Evolutionary conservation across 2,888 invertebrate species (phyloP), one percentile per base, ranked within the genome.

Genomic region (Teleiodes luculella): DNA sequence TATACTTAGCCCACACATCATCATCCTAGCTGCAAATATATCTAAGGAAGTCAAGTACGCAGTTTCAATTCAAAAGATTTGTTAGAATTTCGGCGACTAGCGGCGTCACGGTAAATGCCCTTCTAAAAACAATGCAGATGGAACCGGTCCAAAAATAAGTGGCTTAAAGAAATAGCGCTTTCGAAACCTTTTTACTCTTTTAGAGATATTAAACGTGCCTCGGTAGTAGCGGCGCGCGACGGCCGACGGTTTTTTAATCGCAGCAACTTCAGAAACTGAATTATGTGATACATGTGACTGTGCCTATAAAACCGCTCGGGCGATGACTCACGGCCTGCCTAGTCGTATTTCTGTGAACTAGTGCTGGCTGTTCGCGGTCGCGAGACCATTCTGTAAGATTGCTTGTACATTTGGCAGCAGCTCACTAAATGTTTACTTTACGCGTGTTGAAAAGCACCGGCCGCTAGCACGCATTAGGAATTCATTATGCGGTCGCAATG

Each of bases 1-100:
- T 81, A 82, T 74, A 79, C 78, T 74, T 74, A 75, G 76, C 77
- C 72, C 74, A 68, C 63, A 75, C 78, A 74, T 72, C 78, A 74
- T 72, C 70, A 73, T 79, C 65, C 71, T 65, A 57, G 61, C 49
- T 33, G 58, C 52, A 51, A 59, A 58, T 52, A 59, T 53, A 60
- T 57, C 59, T 57, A 45, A 13, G 28, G 31, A 57, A 49, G 46
- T 39, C 35, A 11, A 60, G 61, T 59, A 65, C 71, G 65, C 60
- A 55, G 36, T 59, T 58, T 60, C 57, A 60, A 55, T 30, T n/a
- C 14, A n/a, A 16, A 13, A n/a, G 4, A 10, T 20, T 13, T 13
- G 13, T 24, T 5, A 20, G 13, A 13, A 36, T 13, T n/a, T 39
- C 10, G 39, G 18, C 50, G 28, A 49, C 3, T 6, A 24, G 52